These are phyloP conservation scores for Odobenus rosmarus DNA, from an alignment of 2,113 vertebrate genomes.

Conservation along the genomic window DNA sequence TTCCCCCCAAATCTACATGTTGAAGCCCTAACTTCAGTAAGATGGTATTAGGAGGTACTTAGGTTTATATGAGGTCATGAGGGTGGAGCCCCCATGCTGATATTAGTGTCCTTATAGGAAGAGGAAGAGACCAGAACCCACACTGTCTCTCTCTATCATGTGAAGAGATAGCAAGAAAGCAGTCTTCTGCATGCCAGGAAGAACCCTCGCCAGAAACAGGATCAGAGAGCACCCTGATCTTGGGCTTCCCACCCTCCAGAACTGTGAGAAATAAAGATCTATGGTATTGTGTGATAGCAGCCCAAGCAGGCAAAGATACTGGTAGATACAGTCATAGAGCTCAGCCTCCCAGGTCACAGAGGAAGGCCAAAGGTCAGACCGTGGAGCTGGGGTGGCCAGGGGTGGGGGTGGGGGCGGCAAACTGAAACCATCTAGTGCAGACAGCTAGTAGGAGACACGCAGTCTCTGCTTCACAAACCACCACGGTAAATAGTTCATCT, in stretches of 20 bases:
- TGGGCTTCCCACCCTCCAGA: neutral
- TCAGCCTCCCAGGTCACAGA: neutral
- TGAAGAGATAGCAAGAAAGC: neutral
- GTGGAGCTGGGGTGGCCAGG: no score
- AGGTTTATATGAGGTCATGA: neutral
- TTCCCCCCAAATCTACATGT: accelerated
- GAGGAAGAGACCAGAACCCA: neutral
- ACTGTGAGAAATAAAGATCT: neutral
- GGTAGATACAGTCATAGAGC: neutral
- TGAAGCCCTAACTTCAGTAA: neutral
- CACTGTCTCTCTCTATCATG: neutral
- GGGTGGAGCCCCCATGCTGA: neutral
- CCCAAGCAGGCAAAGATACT: neutral
- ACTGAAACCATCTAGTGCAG: no score
- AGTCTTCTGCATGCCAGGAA: neutral
- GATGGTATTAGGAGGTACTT: neutral
- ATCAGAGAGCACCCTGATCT: neutral
- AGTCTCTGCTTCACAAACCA: neutral
- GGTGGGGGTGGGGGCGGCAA: neutral
- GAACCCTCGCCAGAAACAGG: neutral
- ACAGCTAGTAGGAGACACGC: neutral
- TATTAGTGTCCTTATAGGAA: neutral
- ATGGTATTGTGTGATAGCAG: neutral
- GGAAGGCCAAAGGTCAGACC: neutral
- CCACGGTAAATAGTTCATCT: neutral